Evolutionary conservation across 2,888 invertebrate genomes (phyloP).

Genomic region (Pristionchus entomophagus): DNA sequence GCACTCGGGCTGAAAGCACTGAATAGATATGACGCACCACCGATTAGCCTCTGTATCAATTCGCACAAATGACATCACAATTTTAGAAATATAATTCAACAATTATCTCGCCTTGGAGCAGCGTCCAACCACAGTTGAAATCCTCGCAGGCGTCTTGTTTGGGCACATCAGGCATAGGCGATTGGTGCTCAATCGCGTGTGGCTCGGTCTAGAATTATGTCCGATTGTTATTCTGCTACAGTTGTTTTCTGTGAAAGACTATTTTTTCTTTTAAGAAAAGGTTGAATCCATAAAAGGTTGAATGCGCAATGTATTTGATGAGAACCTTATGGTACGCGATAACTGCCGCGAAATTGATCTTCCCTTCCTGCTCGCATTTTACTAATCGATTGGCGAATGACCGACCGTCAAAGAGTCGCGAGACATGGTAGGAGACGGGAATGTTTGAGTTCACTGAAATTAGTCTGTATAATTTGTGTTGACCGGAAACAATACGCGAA

Average conservation of each 20-base stretch:
- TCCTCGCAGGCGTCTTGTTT: background rate
- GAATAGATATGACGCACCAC: no score
- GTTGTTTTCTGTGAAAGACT: no score
- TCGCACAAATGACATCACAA: background rate
- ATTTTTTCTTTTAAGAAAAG: no score
- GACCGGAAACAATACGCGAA: background rate
- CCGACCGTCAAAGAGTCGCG: background rate
- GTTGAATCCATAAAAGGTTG: background rate
- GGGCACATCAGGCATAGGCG: background rate
- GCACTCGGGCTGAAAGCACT: background rate
- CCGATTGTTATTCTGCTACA: no score
- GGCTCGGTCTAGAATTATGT: background rate
- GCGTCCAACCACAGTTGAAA: background rate
- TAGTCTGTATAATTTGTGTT: background rate
- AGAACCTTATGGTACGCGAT: background rate
- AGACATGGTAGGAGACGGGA: background rate
- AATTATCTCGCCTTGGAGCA: background rate
- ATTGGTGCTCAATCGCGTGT: background rate
- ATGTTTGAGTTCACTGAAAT: background rate
- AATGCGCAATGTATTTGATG: background rate
- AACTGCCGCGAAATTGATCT: background rate
- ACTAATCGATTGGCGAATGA: background rate
- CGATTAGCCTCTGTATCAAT: no score
- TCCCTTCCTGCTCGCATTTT: background rate
- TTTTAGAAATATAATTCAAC: background rate